Percentiles rank a stretch among this genome's conserved stretches.
Evolutionary conservation across 2,797 vertebrate species (phyloP).

Genomic region (Luscinia megarhynchos): DNA sequence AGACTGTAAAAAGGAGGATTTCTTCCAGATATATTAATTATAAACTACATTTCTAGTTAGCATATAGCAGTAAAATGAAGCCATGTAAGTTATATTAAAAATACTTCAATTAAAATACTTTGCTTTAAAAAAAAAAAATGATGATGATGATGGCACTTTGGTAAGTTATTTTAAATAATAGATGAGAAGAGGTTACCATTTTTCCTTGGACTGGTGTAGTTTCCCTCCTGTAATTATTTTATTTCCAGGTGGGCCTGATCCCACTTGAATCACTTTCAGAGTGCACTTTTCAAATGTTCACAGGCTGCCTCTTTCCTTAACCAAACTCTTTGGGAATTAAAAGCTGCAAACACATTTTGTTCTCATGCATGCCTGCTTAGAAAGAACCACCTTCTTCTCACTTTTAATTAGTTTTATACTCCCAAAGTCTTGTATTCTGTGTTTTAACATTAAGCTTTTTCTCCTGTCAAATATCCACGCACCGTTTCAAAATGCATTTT

Average conservation of each 20-base stretch:
- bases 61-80: background rate
- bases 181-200: background rate
- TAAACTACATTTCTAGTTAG: background rate
- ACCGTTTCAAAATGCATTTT: constrained; percentile 39
- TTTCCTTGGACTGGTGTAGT: background rate
- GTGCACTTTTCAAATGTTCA: background rate
- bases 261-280: background rate
- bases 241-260: background rate
- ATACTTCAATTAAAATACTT: background rate
- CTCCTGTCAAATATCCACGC: background rate
- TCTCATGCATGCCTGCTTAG: background rate
- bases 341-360: background rate
- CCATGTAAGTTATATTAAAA: background rate
- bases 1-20: background rate
- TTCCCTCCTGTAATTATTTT: background rate
- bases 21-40: background rate
- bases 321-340: background rate
- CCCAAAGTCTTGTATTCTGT: background rate
- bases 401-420: constrained; percentile 17
- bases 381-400: background rate
- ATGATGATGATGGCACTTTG: background rate
- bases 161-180: background rate
- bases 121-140: too few species aligned
- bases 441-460: background rate
- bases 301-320: background rate